Conservation (phyloP, 2,113 vertebrate species). For the Cyanistes caeruleus region DNA sequence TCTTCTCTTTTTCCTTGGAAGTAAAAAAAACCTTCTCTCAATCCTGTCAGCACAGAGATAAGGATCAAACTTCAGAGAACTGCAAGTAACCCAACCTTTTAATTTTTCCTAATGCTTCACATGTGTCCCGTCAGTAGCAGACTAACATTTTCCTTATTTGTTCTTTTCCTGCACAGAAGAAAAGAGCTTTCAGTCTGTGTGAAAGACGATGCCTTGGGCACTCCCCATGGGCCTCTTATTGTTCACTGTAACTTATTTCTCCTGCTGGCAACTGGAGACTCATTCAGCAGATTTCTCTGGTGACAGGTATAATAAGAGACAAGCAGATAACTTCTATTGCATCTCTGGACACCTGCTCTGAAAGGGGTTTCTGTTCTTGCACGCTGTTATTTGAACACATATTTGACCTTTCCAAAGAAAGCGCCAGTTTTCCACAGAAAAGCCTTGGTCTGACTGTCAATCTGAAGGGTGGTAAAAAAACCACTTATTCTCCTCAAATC, state of each 20-base stretch:
- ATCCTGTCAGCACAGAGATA: neutral
- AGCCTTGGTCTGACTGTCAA: neutral
- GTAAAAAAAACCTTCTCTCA: neutral
- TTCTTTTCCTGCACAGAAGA: neutral
- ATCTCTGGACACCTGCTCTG: conserved; percentile 26
- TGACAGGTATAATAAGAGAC: conserved; percentile 1
- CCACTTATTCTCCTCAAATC: neutral
- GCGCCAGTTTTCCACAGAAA: neutral
- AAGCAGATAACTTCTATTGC: neutral
- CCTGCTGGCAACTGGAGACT: neutral
- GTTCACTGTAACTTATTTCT: neutral
- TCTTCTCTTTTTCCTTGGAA: neutral
- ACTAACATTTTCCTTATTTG: neutral
- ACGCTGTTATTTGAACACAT: neutral
- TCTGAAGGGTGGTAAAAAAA: neutral
- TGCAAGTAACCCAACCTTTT: neutral
- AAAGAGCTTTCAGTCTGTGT: neutral
- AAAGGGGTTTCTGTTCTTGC: neutral
- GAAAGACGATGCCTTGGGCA: neutral
- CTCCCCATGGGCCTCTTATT: neutral
- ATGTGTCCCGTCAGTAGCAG: neutral
- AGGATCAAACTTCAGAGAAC: neutral
- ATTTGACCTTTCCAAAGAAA: neutral
- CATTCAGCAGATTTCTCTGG: neutral
- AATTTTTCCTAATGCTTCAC: conserved; percentile 35